phyloP scores from a whole-genome alignment of 2,113 vertebrate species.

The Chloebia gouldiae region DNA sequence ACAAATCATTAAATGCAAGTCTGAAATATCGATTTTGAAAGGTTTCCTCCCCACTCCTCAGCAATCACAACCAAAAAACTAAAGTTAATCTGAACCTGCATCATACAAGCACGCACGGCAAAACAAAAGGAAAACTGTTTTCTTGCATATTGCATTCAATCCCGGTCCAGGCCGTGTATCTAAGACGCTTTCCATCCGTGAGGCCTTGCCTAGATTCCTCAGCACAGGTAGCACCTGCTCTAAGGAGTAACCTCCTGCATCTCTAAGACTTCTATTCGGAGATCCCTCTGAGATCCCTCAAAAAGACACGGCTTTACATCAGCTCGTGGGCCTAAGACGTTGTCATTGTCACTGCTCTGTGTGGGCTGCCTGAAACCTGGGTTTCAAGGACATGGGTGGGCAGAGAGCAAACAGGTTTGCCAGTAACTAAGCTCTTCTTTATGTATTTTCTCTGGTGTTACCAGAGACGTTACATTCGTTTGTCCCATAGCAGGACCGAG shows the following conservation, averaged over 20 bases:
- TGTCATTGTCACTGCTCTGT: background rate
- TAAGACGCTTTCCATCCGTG: fast-evolving
- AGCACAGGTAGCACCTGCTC: fast-evolving
- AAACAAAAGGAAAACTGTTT: background rate
- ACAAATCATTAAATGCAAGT: background rate
- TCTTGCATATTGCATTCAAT: background rate
- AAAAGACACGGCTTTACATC: no score
- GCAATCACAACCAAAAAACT: background rate
- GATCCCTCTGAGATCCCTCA: background rate
- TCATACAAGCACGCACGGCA: background rate
- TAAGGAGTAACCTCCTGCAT: background rate
- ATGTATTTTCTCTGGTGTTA: background rate
- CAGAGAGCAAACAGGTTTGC: background rate
- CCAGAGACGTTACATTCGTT: background rate
- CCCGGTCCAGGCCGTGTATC: background rate
- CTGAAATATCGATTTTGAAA: background rate
- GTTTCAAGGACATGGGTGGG: no score
- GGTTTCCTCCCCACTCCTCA: background rate
- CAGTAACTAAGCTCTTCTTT: background rate
- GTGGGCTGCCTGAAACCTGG: background rate
- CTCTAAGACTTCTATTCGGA: no score
- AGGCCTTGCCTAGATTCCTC: background rate
- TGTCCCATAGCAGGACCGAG: no score
- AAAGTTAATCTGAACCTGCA: background rate
- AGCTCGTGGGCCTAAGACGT: no score